A percentile compares a stretch with the other conserved stretches of the same genome.
These are phyloP conservation scores for Protobothrops mucrosquamatus DNA, from an alignment of 2,113 vertebrate genomes.

Conservation along the genomic window DNA sequence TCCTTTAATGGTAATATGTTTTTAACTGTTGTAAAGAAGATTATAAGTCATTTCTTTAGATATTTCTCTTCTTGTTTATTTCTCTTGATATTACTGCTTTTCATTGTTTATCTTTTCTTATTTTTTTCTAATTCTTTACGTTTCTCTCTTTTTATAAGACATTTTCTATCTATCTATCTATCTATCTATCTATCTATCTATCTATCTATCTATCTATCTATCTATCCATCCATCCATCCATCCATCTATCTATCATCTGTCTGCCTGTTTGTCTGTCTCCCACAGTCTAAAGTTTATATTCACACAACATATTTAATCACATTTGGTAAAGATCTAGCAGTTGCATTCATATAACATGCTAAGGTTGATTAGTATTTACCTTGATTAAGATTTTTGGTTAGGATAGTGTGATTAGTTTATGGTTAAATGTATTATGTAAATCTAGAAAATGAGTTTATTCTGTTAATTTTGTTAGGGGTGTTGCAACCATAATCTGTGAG, in stretches of 20 bases:
- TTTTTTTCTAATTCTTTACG: background rate
- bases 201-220: too few relatives aligned
- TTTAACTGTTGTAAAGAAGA: background rate
- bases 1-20: background rate
- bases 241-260: background rate
- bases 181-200: too few relatives aligned
- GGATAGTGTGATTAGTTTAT: background rate
- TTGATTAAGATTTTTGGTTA: background rate
- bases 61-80: background rate
- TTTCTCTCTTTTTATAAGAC: background rate
- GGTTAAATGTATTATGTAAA: background rate
- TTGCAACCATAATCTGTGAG: background rate
- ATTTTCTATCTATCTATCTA: background rate
- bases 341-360: background rate
- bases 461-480: background rate
- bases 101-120: background rate
- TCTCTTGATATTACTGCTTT: background rate
- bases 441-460: background rate
- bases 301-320: background rate
- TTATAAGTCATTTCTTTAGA: background rate
- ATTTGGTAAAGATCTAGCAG: background rate
- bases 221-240: too few relatives aligned
- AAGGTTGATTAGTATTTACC: background rate
- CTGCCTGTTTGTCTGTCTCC: background rate
- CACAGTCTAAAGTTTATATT: background rate